These are phyloP conservation scores for Spea multiplicata DNA, from an alignment of 2,113 vertebrate genomes.

Conservation along the genomic window DNA sequence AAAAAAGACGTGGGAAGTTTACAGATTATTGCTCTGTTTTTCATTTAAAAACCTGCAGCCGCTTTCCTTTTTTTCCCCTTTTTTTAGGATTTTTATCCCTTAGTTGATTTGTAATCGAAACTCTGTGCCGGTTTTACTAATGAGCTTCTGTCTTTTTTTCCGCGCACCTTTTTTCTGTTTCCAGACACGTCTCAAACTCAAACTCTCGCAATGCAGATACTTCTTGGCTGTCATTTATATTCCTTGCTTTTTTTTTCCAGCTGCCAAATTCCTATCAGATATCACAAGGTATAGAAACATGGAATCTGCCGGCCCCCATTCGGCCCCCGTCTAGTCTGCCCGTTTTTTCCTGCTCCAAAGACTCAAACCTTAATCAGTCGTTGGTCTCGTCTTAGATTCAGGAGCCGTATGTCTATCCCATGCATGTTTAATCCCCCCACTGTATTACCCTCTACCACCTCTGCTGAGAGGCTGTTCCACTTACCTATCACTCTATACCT, in stretches of 20 bases:
- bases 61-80: neutral
- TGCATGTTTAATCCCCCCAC: too few relatives aligned
- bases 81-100: neutral
- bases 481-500: neutral
- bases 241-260: too few relatives aligned
- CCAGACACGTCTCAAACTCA: slow-evolving; percentile 32
- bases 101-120: slow-evolving; percentile 19
- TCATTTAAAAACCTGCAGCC: neutral
- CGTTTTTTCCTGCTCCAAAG: too few relatives aligned
- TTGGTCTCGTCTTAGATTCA: too few relatives aligned
- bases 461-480: too few relatives aligned
- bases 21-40: slow-evolving; percentile 22
- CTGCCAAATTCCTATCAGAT: too few relatives aligned
- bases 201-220: slow-evolving; percentile 30
- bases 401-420: too few relatives aligned
- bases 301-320: too few relatives aligned
- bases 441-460: too few relatives aligned
- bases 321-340: too few relatives aligned
- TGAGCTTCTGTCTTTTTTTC: neutral
- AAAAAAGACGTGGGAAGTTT: neutral
- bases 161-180: slow-evolving; percentile 6
- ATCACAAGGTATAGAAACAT: too few relatives aligned
- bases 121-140: slow-evolving; percentile 7
- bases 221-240: slow-evolving; percentile 10
- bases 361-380: too few relatives aligned